Conservation (phyloP, 1,140 invertebrate species). For the Mesaphorura yosii region DNA sequence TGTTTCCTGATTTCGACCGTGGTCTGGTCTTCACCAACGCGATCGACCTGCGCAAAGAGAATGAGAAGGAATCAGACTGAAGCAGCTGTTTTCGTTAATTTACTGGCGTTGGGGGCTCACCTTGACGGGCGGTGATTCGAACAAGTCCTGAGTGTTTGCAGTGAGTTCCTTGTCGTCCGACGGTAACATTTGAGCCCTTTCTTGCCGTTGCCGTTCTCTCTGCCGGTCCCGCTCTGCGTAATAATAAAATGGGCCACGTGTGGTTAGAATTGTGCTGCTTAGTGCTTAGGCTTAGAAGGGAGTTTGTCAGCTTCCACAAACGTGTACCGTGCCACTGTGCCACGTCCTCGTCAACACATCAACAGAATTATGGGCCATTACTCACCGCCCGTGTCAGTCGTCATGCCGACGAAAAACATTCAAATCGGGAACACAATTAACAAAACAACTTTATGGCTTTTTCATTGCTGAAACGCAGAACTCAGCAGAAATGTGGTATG, state of each 20-base stretch:
- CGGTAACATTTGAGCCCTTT: constrained; percentile 55
- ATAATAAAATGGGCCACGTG: neutral
- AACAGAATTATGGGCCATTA: too few relatives aligned
- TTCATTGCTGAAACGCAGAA: too few relatives aligned
- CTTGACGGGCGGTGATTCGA: constrained; percentile 47
- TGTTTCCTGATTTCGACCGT: constrained; percentile 60
- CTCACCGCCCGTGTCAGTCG: too few relatives aligned
- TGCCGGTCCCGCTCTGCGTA: constrained; percentile 43
- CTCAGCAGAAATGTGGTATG: too few relatives aligned
- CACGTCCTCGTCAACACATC: too few relatives aligned
- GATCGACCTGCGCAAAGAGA: constrained; percentile 48
- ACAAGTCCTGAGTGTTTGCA: constrained; percentile 37
- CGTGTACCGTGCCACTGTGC: too few relatives aligned
- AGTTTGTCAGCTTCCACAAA: too few relatives aligned
- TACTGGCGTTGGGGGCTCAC: constrained; percentile 35
- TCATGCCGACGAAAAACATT: too few relatives aligned
- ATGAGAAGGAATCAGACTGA: constrained; percentile 27
- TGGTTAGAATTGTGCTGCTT: neutral
- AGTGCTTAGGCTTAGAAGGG: neutral
- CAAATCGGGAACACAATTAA: too few relatives aligned
- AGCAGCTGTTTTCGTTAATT: constrained; percentile 1
- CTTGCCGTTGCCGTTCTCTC: constrained; percentile 57
- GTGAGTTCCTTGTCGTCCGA: constrained; percentile 42
- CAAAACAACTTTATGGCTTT: too few relatives aligned
- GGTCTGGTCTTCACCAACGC: constrained; percentile 52